These are phyloP conservation scores for Diaprepes abbreviatus DNA, from an alignment of 2,888 invertebrate genomes.

Conservation along the genomic window DNA sequence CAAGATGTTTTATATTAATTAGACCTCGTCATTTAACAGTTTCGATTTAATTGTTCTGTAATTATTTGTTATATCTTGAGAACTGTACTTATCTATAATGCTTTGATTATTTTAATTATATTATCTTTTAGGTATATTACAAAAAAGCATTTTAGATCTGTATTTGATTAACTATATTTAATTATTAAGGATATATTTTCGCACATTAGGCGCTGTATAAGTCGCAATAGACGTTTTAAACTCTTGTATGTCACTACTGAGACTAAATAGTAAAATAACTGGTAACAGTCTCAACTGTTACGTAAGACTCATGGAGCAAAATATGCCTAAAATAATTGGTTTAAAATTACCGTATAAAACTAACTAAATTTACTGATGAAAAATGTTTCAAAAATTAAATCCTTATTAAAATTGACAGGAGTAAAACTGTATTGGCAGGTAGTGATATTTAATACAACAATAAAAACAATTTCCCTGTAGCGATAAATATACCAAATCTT, in stretches of 20 bases:
- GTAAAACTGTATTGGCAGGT: background rate
- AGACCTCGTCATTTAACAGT: background rate
- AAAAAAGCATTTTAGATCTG: constrained; percentile 5
- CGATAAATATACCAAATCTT: too few species aligned
- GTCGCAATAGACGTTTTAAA: too few species aligned
- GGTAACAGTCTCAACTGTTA: too few species aligned
- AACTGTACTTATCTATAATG: constrained; percentile 3
- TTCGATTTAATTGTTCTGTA: background rate
- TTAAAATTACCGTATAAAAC: background rate
- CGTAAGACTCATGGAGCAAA: too few species aligned
- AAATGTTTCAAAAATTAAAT: background rate
- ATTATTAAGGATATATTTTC: too few species aligned
- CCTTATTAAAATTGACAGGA: background rate
- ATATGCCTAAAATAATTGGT: too few species aligned
- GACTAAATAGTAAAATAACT: too few species aligned
- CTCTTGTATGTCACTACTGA: too few species aligned
- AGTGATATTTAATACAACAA: constrained; percentile 8
- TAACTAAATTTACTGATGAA: background rate
- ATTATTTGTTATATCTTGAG: background rate
- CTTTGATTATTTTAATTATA: background rate
- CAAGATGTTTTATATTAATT: background rate
- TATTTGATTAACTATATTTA: background rate
- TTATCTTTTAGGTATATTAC: background rate
- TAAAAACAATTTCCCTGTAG: background rate
- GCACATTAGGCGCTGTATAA: too few species aligned